Conservation (phyloP, 2,888 invertebrate species). For the Heliconius erato region DNA sequence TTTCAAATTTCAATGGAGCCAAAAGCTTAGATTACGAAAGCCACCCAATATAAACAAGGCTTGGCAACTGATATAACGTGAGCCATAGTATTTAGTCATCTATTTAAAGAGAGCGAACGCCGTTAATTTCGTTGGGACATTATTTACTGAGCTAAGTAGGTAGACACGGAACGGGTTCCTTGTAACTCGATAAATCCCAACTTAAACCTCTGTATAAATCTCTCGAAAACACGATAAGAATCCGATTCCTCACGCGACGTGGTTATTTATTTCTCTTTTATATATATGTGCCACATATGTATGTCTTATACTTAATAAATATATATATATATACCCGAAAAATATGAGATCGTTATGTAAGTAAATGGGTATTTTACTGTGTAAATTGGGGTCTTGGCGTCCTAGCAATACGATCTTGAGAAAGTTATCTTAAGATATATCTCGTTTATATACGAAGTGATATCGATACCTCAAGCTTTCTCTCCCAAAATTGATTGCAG, state of each 20-base stretch:
- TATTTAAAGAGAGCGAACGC: conserved; percentile 82
- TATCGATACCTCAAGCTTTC: conserved; percentile 45
- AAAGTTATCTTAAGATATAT: conserved; percentile 18
- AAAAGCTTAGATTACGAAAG: conserved; percentile 79
- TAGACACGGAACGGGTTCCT: conserved; percentile 83
- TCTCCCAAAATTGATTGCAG: conserved; percentile 45
- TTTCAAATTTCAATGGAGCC: conserved; percentile 68
- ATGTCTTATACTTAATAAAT: background rate
- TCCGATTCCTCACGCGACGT: conserved; percentile 83
- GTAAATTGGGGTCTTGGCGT: conserved; percentile 15
- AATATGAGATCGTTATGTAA: conserved; percentile 46
- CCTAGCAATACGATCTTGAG: conserved; percentile 24
- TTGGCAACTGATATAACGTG: conserved; percentile 78
- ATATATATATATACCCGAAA: conserved; percentile 64
- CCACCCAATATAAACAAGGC: conserved; percentile 74
- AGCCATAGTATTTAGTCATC: conserved; percentile 82
- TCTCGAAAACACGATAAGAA: conserved; percentile 82
- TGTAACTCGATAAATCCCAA: conserved; percentile 79
- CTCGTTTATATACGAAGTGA: conserved; percentile 1
- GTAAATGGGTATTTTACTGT: background rate
- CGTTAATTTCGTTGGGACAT: conserved; percentile 81
- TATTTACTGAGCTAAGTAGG: conserved; percentile 84
- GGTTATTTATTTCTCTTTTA: conserved; percentile 74
- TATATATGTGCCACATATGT: conserved; percentile 40
- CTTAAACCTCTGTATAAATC: conserved; percentile 82